Conservation (phyloP, 2,888 invertebrate genomes). For the Chrysolina oricalcia region DNA sequence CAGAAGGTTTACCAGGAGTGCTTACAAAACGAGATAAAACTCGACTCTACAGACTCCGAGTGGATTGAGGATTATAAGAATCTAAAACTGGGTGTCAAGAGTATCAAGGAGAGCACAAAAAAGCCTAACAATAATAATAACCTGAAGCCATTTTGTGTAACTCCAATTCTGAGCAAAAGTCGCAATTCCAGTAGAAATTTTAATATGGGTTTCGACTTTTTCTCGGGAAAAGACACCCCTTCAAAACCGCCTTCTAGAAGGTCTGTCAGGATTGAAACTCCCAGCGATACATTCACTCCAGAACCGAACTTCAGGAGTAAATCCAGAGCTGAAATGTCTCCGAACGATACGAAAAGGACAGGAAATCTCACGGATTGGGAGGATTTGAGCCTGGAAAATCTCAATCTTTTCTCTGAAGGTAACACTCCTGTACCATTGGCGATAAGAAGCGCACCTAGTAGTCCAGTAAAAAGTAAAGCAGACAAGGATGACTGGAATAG, state of each 20-base stretch:
- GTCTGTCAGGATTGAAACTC: conserved; percentile 70
- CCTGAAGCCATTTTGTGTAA: conserved; percentile 63
- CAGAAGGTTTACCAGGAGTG: conserved; percentile 73
- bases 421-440: conserved; percentile 58
- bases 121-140: conserved; percentile 46
- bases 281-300: conserved; percentile 63
- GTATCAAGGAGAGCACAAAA: conserved; percentile 49
- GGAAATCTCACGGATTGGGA: conserved; percentile 62
- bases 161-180: conserved; percentile 60
- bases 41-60: conserved; percentile 60
- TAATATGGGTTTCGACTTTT: conserved; percentile 48
- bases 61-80: conserved; percentile 69
- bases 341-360: conserved; percentile 60
- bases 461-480: conserved; percentile 72
- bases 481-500: conserved; percentile 64
- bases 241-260: conserved; percentile 68
- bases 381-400: conserved; percentile 67
- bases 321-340: conserved; percentile 63
- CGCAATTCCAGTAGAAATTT: conserved; percentile 5
- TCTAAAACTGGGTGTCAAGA: conserved; percentile 56
- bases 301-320: conserved; percentile 61
- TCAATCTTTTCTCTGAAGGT: conserved; percentile 61
- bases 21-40: conserved; percentile 62
- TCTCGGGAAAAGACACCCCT: conserved; percentile 64
- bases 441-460: conserved; percentile 76